Base-by-base conservation (phyloP, 2,888 invertebrate genomes). In the Ophion ventricosus region DNA sequence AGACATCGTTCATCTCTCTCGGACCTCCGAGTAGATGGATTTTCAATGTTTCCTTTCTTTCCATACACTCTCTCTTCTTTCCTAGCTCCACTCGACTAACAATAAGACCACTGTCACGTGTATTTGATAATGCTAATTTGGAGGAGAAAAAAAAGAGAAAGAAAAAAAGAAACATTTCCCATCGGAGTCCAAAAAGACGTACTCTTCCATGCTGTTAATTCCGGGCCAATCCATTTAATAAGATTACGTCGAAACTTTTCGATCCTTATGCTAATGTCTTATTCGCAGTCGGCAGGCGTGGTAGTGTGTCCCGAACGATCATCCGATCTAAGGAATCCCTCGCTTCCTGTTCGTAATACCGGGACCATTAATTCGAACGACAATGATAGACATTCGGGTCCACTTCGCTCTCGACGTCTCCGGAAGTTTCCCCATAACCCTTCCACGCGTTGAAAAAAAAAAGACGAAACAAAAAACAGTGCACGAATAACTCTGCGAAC, bases 311-410 rank as follows among this genome's bases (percentile, higher is more conserved):
- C 25, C 49, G 29, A 29, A n/a, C 10, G 61, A 73, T 73, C 8
- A 73, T 73, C 73, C 73, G 73, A 61, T 73, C 73, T 59, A 69
- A 61, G 17, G n/a, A 69, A 77, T 69, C 77, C 59, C 14, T 2
- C 43, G 14, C 20, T 49, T 76, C 76, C 76, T 56, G 66, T 66
- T 56, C 66, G 14, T 57, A 56, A 54, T 56, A 20, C 26, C 54
- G 43, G 26, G 25, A 26, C 56, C 17, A 26, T 70, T 66, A 66
- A 66, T 25, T 20, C 64, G 35, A 75, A 61, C 35, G 72, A 40
- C 35, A 25, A 59, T 73, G 72, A 35, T 3, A 20, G 35, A 66
- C 49, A 35, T 29, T 63, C 29, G 63, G 20, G 25, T 14, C 25
- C 10, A 14, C 23, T 61, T 17, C 11, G 59, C 25, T 17, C 10